Conservation (phyloP, 30 jellyfish, hydroid and myxozoan species). For the Aurelia aurita region DNA sequence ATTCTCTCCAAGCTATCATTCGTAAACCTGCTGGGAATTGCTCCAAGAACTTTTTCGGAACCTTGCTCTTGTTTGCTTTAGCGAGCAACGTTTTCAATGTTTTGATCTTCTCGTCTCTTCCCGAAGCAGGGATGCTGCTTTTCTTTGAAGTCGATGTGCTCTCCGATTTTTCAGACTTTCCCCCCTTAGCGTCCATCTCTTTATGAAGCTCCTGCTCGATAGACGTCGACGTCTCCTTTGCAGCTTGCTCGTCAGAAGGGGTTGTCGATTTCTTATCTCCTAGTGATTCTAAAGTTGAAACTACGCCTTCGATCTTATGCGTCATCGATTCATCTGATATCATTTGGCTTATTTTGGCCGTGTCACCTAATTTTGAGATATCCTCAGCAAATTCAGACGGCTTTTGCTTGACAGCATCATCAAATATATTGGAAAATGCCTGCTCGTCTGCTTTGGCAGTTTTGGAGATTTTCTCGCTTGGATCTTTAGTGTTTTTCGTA, state of each 20-base stretch:
- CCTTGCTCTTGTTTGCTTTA: conserved; percentile 80
- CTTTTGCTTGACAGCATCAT: conserved; percentile 56
- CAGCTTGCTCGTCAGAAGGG: conserved; percentile 8
- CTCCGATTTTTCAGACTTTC: neutral
- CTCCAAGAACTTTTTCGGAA: conserved; percentile 86
- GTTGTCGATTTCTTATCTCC: conserved; percentile 12
- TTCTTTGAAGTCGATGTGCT: conserved; percentile 59
- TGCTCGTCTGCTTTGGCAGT: conserved; percentile 68
- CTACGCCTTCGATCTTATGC: conserved; percentile 33
- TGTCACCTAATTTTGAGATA: conserved; percentile 53
- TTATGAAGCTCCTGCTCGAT: conserved; percentile 52
- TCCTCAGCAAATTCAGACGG: conserved; percentile 85
- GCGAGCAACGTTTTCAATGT: conserved; percentile 70
- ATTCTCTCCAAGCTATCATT: conserved; percentile 98
- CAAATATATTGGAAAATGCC: conserved; percentile 60
- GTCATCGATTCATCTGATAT: conserved; percentile 81
- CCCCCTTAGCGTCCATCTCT: conserved; percentile 20
- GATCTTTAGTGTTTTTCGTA: neutral
- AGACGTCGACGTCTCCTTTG: conserved; percentile 6
- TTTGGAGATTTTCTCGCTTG: conserved; percentile 1
- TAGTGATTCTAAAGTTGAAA: conserved; percentile 19
- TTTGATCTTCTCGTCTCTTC: conserved; percentile 66
- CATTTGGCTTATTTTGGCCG: conserved; percentile 50
- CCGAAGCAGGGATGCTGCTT: conserved; percentile 82
- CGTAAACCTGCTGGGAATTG: conserved; percentile 96